Evolutionary conservation across 2,113 vertebrate genomes (phyloP).

Genomic region (Xiphophorus hellerii): DNA sequence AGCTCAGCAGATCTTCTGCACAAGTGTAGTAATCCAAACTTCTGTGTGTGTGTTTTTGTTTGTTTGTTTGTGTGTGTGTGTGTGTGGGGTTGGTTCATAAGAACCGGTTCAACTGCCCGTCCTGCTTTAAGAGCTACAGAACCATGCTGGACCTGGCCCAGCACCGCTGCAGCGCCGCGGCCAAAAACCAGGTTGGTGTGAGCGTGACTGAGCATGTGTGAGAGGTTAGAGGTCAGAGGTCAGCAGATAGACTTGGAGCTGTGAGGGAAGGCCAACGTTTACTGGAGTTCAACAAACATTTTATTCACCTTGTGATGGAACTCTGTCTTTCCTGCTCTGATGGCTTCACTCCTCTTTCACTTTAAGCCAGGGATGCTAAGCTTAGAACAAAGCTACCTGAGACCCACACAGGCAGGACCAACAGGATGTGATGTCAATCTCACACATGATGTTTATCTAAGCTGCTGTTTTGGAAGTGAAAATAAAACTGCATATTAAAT

Average conservation of each 20-base stretch:
- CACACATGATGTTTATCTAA: not conserved
- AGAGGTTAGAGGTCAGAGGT: conserved; percentile 5
- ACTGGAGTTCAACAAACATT: too few relatives aligned
- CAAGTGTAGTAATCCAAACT: conserved; percentile 68
- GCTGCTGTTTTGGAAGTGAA: conserved; percentile 11
- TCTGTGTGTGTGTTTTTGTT: conserved; percentile 60
- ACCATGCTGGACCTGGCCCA: conserved; percentile 80
- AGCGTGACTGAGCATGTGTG: conserved; percentile 51
- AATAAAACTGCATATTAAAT: not conserved
- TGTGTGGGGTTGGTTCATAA: conserved; percentile 69
- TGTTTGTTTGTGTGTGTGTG: conserved; percentile 49
- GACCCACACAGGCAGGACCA: too few relatives aligned
- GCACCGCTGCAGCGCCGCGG: conserved; percentile 81
- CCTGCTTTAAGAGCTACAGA: conserved; percentile 86
- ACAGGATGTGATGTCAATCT: not conserved
- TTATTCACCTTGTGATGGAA: too few relatives aligned
- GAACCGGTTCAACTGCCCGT: conserved; percentile 85
- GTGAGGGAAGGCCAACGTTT: too few relatives aligned
- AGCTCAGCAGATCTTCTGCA: conserved; percentile 40
- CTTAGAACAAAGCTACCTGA: too few relatives aligned
- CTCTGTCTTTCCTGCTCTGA: too few relatives aligned
- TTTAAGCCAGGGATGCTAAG: too few relatives aligned
- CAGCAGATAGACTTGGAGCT: conserved; percentile 4
- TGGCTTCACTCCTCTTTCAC: too few relatives aligned
- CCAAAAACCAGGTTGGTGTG: conserved; percentile 82